phyloP scores from a whole-genome alignment of 1,140 invertebrate genomes.

The Brachionus rotundiformis region DNA sequence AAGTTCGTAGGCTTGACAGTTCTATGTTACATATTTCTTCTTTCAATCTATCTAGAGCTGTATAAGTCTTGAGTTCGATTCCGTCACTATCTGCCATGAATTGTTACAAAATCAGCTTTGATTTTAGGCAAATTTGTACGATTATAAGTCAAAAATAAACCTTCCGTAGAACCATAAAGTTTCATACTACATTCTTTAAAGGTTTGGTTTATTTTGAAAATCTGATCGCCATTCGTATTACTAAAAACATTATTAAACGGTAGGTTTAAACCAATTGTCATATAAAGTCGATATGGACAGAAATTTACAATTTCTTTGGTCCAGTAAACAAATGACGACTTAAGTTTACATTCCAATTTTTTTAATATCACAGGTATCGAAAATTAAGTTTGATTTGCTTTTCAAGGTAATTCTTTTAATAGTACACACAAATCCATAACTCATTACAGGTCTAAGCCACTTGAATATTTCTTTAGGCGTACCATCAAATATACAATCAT shows the following conservation, averaged over 20 bases:
- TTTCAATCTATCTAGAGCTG: neutral
- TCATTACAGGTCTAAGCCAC: neutral
- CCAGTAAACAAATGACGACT: neutral
- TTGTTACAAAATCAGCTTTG: neutral
- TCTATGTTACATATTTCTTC: neutral
- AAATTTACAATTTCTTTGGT: no score
- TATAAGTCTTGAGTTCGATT: neutral
- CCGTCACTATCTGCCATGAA: neutral
- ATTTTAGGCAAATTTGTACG: neutral
- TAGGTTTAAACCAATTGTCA: neutral
- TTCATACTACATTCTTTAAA: no score
- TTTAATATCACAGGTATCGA: neutral
- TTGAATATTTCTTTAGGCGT: neutral
- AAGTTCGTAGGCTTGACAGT: no score
- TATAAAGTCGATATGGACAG: neutral
- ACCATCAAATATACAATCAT: neutral
- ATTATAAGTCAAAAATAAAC: slow-evolving; percentile 1
- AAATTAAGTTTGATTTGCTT: no score
- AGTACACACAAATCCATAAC: neutral
- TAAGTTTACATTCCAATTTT: neutral
- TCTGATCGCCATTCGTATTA: no score
- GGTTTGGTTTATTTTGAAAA: no score
- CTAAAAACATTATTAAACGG: neutral
- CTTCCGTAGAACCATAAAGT: neutral
- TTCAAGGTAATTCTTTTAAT: neutral